A percentile compares a stretch with the other conserved stretches of the same genome.
Conservation (phyloP, 2,797 vertebrate species). For the Argya squamiceps region DNA sequence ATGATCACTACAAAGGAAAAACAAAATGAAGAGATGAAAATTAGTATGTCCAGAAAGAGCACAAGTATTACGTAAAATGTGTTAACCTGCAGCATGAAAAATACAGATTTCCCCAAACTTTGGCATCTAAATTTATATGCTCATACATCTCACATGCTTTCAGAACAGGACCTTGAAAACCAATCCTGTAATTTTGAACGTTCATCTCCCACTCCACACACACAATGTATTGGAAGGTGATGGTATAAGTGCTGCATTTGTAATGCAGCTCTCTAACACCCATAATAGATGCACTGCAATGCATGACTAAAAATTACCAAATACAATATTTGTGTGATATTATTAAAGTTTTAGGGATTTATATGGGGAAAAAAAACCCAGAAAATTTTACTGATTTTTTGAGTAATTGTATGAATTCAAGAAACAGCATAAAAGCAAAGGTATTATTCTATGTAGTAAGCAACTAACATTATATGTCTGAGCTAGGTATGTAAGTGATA, state of each 20-base stretch:
- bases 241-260: background rate
- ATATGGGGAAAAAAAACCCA: background rate
- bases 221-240: constrained; percentile 8
- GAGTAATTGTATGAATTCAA: constrained; percentile 60
- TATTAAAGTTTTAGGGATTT: background rate
- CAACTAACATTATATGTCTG: constrained; percentile 1
- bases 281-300: constrained; percentile 18
- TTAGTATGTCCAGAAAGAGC: constrained; percentile 53
- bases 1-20: constrained; percentile 58
- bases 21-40: constrained; percentile 53
- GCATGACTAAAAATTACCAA: background rate
- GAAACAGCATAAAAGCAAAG: constrained; percentile 24
- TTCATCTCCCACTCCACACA: constrained; percentile 17
- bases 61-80: constrained; percentile 47
- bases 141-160: constrained; percentile 23
- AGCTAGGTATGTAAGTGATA: constrained; percentile 12
- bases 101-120: background rate
- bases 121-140: background rate
- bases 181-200: constrained; percentile 16
- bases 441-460: constrained; percentile 40
- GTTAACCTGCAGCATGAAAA: constrained; percentile 26
- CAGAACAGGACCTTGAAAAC: constrained; percentile 15
- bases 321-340: background rate
- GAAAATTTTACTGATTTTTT: background rate
- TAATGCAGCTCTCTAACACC: constrained; percentile 23